These are phyloP conservation scores for Drosophila fulvimacula DNA, from an alignment of 2,888 invertebrate genomes.

Conservation along the genomic window DNA sequence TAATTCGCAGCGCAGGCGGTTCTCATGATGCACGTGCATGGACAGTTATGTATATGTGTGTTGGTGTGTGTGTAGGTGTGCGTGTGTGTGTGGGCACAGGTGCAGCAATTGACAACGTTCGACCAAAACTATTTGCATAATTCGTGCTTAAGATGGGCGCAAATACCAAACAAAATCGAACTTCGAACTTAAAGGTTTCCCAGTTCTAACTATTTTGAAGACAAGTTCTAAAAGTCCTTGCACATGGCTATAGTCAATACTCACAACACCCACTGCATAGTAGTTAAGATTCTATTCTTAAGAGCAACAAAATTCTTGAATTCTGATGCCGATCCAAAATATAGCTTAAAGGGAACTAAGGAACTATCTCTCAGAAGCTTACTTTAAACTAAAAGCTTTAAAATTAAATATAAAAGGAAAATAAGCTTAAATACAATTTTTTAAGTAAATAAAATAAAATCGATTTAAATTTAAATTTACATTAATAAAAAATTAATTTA, in stretches of 20 bases:
- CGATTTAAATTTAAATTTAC: not conserved
- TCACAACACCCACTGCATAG: not conserved
- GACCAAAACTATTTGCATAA: not conserved
- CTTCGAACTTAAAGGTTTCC: not conserved
- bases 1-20: not conserved
- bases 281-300: not conserved
- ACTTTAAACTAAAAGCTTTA: not conserved
- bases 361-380: not conserved
- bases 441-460: not conserved
- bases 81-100: not conserved
- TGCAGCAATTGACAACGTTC: slow-evolving; percentile 3
- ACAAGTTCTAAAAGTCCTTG: not conserved
- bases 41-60: not conserved
- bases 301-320: not conserved
- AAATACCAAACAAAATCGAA: not conserved
- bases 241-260: not conserved
- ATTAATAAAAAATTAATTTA: not conserved
- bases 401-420: too few species aligned
- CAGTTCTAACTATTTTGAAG: not conserved
- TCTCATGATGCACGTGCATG: slow-evolving; percentile 19
- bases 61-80: not conserved
- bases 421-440: not conserved
- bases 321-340: too few species aligned
- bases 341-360: not conserved
- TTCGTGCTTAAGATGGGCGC: slow-evolving; percentile 4